Evolutionary conservation across 1,140 invertebrate genomes (phyloP), one percentile per base, ranked within the genome.

Genomic region (Orussus abietinus): DNA sequence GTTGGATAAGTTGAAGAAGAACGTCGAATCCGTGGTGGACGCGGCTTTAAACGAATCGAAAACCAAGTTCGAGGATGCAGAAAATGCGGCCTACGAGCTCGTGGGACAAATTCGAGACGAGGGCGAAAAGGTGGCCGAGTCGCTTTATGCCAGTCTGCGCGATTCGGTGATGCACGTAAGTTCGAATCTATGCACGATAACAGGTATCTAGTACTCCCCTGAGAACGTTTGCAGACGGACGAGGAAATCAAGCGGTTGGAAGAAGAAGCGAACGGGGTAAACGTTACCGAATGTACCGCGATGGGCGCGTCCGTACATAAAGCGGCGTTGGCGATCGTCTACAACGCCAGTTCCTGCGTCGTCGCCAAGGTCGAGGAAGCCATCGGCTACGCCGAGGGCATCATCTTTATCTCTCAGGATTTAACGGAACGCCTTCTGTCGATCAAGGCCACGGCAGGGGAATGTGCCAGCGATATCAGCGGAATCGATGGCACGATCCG

Each of bases 261-360:
- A 1, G 12, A 7, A 1, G 26, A 21, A 11, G 28, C 7, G 11
- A 30, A 36, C 7, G 46, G 29, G n/a, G 29, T 34, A 9, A 33
- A 53, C 30, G 18, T 50, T 1, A 41, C 28, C 5, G 45, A 54
- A 22, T 57, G 54, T 14, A 44, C 17, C 12, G 6, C 20, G 13
- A 14, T 50, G 12, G 31, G 17, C 2, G 15, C 38, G 9, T 10
- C 41, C 10, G 32, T 61, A 6, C 38, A 39, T 1, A 1, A 17
- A 5, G 34, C 42, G 11, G 53, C 49, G 2, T 28, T 35, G 0
- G 25, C 34, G 4, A 18, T 55, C 0, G 15, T 56, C 2, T 3
- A 26, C 3, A 51, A 59, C 22, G 31, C 45, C 2, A 56, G 45
- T 15, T 5, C 2, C 2, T 66, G 63, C 20, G 18, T 62, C 1